Evolutionary conservation across 92 coral and sea anemone genomes (phyloP), one percentile per base, ranked within the genome.

Genomic region (Meandrina meandrites): DNA sequence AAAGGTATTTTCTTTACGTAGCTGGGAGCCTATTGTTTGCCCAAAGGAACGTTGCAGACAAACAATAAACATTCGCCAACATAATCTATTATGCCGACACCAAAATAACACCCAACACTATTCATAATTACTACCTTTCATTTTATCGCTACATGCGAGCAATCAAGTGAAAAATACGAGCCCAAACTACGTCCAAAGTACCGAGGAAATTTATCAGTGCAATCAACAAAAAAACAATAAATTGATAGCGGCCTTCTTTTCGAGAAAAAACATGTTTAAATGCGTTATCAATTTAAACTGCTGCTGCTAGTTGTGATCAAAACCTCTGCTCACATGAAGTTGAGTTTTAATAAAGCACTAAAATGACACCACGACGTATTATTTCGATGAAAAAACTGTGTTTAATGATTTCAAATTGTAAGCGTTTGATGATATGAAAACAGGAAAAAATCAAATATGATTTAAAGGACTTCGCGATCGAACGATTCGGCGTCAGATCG

Each of bases 61-160:
- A 92, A 90, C 88, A 86, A 90, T 93, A 89, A 83, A 90, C 92
- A 86, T 62, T 81, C 77, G 81, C 45, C 82, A 71, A 67, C 83
- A n/a, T n/a, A 71, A 80, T 79, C 94, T 75, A 85, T 85, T 85
- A 85, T 77, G 77, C 81, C 66, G 35, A 85, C 66, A 85, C 75
- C 67, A 85, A 77, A 85, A 78, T 85, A 76, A 85, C 76, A 85
- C 82, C 48, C 64, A 30, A 34, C 82, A 66, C 68, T 66, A 30
- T 30, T 54, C 47, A 77, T 76, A 85, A 85, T 85, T 47, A 34
- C 64, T 60, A 76, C 75, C 37, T 77, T 64, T 68, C 42, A 57
- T 24, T 42, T 53, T 32, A 76, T 66, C 75, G 64, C 48, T 24
- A 74, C 79, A 60, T 35, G 8, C 66, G 80, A 14, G 80, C 87